These are phyloP conservation scores for Nomada ferruginata DNA, from an alignment of 2,888 invertebrate species.

Conservation along the genomic window DNA sequence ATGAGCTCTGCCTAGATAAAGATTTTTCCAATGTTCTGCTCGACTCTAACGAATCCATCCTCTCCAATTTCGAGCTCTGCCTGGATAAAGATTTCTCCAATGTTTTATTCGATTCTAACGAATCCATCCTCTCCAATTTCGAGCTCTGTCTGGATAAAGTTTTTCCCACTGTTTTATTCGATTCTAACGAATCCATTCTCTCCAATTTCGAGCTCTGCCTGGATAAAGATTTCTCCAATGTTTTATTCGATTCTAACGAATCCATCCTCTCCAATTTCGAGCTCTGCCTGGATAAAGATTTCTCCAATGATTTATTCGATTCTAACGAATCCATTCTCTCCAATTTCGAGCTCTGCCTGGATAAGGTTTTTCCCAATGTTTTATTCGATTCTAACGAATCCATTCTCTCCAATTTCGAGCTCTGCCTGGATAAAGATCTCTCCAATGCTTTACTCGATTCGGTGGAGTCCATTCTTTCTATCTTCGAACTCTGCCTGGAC, in stretches of 20 bases:
- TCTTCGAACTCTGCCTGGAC: slow-evolving; percentile 57
- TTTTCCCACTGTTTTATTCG: slow-evolving; percentile 23
- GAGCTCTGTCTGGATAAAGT: slow-evolving; percentile 56
- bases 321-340: slow-evolving; percentile 54
- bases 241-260: slow-evolving; percentile 44
- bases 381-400: slow-evolving; percentile 52
- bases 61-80: slow-evolving; percentile 81
- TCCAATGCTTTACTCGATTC: slow-evolving; percentile 34
- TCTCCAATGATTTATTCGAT: slow-evolving; percentile 24
- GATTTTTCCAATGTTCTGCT: slow-evolving; percentile 31
- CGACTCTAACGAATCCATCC: slow-evolving; percentile 52
- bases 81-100: slow-evolving; percentile 44
- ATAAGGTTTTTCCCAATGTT: slow-evolving; percentile 24
- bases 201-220: slow-evolving; percentile 57
- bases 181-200: slow-evolving; percentile 49
- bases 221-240: too few species aligned
- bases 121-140: slow-evolving; percentile 54
- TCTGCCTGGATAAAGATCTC: slow-evolving; percentile 52
- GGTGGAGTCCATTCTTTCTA: slow-evolving; percentile 54
- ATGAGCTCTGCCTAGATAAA: slow-evolving; percentile 57
- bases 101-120: slow-evolving; percentile 36
- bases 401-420: slow-evolving; percentile 51
- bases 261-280: slow-evolving; percentile 82
- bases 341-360: slow-evolving; percentile 81
- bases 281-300: slow-evolving; percentile 49